Percentiles rank a stretch among this genome's conserved stretches.
phyloP scores from a whole-genome alignment of 2,888 invertebrate species.

The Apodemia hepburni region DNA sequence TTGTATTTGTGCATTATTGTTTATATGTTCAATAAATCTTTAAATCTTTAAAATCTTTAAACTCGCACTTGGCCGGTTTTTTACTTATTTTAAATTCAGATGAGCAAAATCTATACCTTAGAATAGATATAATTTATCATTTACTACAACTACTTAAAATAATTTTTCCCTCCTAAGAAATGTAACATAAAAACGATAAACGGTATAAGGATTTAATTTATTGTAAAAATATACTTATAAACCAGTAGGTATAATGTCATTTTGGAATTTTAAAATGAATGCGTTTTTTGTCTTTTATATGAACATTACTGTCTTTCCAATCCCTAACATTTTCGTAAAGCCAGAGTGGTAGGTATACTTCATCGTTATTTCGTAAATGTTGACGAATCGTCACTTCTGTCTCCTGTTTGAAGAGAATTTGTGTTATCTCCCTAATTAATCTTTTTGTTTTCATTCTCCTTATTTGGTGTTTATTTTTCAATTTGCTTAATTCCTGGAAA shows the following conservation, averaged over 20 bases:
- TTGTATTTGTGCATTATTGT: too few species aligned
- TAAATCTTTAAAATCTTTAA: too few species aligned
- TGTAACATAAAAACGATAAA: too few species aligned
- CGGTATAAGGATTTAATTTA: too few species aligned
- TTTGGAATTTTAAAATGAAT: conserved; percentile 1
- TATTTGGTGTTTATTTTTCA: conserved; percentile 20
- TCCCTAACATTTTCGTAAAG: conserved; percentile 25
- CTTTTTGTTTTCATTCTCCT: conserved; percentile 13
- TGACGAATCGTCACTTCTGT: conserved; percentile 32
- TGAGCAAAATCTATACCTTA: too few species aligned
- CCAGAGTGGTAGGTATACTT: conserved; percentile 41
- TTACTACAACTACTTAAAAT: too few species aligned
- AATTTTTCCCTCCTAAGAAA: too few species aligned
- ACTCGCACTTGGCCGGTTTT: too few species aligned
- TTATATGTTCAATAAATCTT: too few species aligned
- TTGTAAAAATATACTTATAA: too few species aligned
- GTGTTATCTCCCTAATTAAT: conserved; percentile 27
- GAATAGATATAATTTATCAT: too few species aligned
- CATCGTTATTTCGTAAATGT: conserved; percentile 36
- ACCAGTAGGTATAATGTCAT: background rate
- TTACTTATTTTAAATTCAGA: too few species aligned
- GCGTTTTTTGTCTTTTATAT: conserved; percentile 22
- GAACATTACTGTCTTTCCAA: conserved; percentile 19
- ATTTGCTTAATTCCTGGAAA: conserved; percentile 18
- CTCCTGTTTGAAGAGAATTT: conserved; percentile 27